phyloP scores from a whole-genome alignment of 1,140 invertebrate species.

The Medauroidea extradentata region DNA sequence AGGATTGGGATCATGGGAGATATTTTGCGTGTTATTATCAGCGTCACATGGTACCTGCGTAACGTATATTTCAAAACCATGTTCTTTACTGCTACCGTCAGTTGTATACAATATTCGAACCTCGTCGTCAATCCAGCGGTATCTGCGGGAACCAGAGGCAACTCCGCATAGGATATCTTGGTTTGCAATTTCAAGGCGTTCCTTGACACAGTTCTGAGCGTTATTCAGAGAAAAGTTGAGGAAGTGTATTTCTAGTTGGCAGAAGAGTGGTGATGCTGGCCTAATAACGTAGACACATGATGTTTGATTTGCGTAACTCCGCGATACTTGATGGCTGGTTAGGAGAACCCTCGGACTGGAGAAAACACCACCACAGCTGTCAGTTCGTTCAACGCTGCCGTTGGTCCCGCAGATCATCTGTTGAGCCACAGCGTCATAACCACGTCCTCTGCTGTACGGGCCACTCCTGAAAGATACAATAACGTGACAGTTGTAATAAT shows the following conservation, averaged over 20 bases:
- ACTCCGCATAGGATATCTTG: background rate
- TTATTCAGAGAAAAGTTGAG: background rate
- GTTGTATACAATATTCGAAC: background rate
- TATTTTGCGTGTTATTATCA: background rate
- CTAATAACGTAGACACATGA: background rate
- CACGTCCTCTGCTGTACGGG: background rate
- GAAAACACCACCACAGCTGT: background rate
- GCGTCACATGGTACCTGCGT: background rate
- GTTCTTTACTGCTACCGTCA: background rate
- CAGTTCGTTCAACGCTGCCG: no score
- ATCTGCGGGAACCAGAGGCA: background rate
- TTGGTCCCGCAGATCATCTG: background rate
- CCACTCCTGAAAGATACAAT: constrained; percentile 40
- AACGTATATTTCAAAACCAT: background rate
- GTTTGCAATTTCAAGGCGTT: background rate
- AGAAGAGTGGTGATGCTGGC: background rate
- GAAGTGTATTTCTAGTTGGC: background rate
- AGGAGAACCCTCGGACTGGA: background rate
- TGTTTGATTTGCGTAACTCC: background rate
- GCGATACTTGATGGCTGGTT: background rate
- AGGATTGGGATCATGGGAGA: background rate
- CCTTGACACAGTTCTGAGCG: background rate
- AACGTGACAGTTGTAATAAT: no score
- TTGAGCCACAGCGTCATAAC: background rate
- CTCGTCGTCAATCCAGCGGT: background rate